Evolutionary conservation across 2,797 vertebrate genomes (phyloP).

Genomic region (Mionectes olivaceus): DNA sequence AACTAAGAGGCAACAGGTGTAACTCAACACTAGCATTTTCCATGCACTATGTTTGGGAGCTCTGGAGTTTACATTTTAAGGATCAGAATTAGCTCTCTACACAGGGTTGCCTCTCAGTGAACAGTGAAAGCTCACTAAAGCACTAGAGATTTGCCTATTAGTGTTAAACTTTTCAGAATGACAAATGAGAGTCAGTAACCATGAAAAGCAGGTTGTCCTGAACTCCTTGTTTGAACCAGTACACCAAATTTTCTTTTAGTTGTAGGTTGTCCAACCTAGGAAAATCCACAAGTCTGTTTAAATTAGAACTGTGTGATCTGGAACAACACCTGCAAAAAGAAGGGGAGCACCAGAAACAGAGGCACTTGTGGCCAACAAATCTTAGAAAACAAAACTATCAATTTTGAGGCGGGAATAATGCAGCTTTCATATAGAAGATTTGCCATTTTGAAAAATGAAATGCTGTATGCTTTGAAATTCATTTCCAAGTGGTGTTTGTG

Average conservation of each 20-base stretch:
- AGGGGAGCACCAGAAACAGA: neutral
- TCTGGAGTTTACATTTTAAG: constrained; percentile 25
- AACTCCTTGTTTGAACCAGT: constrained; percentile 34
- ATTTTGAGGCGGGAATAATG: neutral
- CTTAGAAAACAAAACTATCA: neutral
- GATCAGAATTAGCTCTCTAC: neutral
- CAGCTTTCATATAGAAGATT: neutral
- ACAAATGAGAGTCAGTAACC: constrained; percentile 81
- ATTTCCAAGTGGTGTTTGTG: constrained; percentile 19
- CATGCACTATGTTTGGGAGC: neutral
- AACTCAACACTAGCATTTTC: constrained; percentile 22
- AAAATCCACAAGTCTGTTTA: constrained; percentile 21
- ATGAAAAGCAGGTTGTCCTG: constrained; percentile 71
- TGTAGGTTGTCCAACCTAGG: constrained; percentile 11
- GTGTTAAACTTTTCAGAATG: constrained; percentile 71
- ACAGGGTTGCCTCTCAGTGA: neutral
- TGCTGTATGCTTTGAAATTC: constrained; percentile 5
- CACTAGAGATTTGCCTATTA: constrained; percentile 31
- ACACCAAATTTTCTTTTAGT: constrained; percentile 21
- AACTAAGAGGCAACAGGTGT: constrained; percentile 10
- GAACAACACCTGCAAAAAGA: neutral
- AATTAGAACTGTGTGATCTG: neutral
- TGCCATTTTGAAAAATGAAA: constrained; percentile 21
- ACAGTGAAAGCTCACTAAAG: neutral
- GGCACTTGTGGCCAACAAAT: neutral